These are phyloP conservation scores for Donacobius atricapilla DNA, from an alignment of 2,113 vertebrate genomes.

Conservation along the genomic window DNA sequence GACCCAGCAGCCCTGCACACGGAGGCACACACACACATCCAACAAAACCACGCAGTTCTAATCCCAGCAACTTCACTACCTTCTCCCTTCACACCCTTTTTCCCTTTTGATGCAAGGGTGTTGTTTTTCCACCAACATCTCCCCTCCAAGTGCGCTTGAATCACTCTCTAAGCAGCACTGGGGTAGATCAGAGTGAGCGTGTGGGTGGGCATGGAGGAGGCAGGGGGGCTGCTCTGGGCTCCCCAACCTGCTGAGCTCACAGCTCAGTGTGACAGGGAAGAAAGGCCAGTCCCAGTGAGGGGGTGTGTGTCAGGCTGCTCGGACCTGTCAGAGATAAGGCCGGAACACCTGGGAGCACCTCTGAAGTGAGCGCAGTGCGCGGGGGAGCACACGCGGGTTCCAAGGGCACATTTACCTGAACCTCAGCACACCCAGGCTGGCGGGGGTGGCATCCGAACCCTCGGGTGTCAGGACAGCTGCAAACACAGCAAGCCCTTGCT, in stretches of 20 bases:
- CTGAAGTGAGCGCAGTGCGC: accelerated
- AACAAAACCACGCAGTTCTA: background rate
- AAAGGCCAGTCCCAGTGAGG: background rate
- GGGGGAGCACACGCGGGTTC: accelerated
- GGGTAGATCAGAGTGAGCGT: background rate
- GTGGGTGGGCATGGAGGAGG: background rate
- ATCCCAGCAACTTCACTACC: background rate
- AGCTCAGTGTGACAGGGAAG: background rate
- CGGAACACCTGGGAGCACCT: background rate
- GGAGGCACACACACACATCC: background rate
- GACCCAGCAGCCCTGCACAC: background rate
- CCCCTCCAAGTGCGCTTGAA: background rate
- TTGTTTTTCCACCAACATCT: background rate
- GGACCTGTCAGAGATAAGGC: background rate
- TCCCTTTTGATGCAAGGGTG: background rate
- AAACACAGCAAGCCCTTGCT: background rate
- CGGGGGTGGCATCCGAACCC: background rate
- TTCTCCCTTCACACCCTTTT: background rate
- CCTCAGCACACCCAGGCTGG: background rate
- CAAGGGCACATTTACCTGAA: background rate
- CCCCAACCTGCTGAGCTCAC: background rate
- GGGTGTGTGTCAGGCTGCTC: background rate
- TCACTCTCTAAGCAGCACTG: background rate
- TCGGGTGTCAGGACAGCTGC: background rate
- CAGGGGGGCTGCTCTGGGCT: background rate